Percentiles rank a stretch among this genome's conserved stretches.
These are phyloP conservation scores for Heliconius ismenius DNA, from an alignment of 2,888 invertebrate genomes.

Conservation along the genomic window DNA sequence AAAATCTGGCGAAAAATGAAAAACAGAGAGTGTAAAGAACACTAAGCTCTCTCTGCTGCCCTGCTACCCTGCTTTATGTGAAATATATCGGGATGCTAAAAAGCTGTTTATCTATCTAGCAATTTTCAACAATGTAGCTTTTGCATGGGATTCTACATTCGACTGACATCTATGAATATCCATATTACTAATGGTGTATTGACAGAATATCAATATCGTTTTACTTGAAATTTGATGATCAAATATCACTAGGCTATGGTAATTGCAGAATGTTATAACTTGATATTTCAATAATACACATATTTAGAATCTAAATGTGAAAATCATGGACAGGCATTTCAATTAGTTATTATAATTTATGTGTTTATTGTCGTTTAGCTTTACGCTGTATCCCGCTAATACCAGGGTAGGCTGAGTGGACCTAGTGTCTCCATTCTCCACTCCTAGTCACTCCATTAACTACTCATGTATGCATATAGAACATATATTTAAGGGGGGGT, in stretches of 20 bases:
- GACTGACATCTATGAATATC: slow-evolving; percentile 7
- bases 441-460: not conserved
- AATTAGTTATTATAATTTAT: not conserved
- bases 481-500: not conserved
- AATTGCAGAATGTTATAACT: slow-evolving; percentile 3
- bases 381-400: not conserved
- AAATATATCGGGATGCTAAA: not conserved
- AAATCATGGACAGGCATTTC: not conserved
- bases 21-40: not conserved
- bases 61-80: not conserved
- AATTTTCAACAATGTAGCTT: not conserved
- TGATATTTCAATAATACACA: not conserved
- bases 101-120: too few species aligned
- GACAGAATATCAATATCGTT: slow-evolving; percentile 1
- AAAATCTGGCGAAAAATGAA: not conserved
- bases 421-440: not conserved
- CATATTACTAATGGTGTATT: slow-evolving; percentile 3
- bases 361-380: not conserved
- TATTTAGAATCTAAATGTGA: not conserved
- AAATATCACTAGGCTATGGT: not conserved
- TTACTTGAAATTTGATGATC: slow-evolving; percentile 10
- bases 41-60: not conserved
- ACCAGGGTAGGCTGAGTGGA: not conserved
- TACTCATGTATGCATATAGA: not conserved
- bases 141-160: not conserved